Base-by-base conservation (phyloP, 2,113 vertebrate species). In the Xerus inauris region DNA sequence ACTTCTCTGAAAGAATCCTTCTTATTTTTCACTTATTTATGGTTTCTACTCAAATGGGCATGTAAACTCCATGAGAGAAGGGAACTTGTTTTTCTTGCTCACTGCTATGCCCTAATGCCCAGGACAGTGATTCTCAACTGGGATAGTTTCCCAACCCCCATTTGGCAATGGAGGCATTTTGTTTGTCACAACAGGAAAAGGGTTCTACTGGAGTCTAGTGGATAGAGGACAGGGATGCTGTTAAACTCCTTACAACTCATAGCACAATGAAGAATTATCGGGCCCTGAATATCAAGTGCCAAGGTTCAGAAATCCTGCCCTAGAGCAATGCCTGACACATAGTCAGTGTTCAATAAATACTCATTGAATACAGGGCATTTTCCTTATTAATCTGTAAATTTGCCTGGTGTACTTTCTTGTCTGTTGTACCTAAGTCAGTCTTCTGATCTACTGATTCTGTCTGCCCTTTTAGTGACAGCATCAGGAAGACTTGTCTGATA, bases 11-110 rank as follows among this genome's bases (percentile, higher is more conserved):
- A 77, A 73, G 47, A 71, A 45, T n/a, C 20, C 19, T 62, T 22
- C 59, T 86, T 81, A 35, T 22, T 87, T 96, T 90, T 65, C 35
- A 54, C 40, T 75, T 83, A 64, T 59, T 83, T 77, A n/a, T 57
- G 35, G 28, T 49, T 8, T 26, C 8, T 32, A 35, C 2, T 22
- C 13, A 24, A 26, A 13, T 64, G 38, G 9, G 49, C 40, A 26
- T 35, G 10, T 38, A 62, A 72, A 26, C 22, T 71, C 69, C 40
- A 24, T 8, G 5, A n/a, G 16, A n/a, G 5, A 6, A 10, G 35
- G 19, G 9, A 62, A 24, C 7, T 86, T 72, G 10, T 22, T 13
- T 67, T 2, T 87, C 26, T 75, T 73, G 17, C 17, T 84, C n/a
- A 38, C 2, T 6, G 5, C 10, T 49, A 32, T 24, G 64, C 20